phyloP scores from a whole-genome alignment of 1,140 invertebrate species.

The Carposina sasakii region DNA sequence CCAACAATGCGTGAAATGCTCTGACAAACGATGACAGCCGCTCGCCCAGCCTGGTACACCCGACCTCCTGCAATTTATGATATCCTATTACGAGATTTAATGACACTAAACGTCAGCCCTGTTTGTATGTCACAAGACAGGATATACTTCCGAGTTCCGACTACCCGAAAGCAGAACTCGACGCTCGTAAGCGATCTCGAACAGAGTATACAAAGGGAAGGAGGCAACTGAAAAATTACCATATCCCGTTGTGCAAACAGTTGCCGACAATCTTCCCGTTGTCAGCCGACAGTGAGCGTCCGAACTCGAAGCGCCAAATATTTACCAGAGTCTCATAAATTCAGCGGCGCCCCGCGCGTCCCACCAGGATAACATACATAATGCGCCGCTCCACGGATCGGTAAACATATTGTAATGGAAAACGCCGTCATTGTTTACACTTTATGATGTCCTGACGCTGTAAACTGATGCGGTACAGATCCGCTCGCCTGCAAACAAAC shows the following conservation, averaged over 20 bases:
- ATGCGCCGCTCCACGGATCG: conserved; percentile 65
- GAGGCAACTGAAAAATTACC: conserved; percentile 48
- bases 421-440: conserved; percentile 69
- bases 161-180: conserved; percentile 24
- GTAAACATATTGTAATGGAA: conserved; percentile 73
- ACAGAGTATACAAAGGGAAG: conserved; percentile 34
- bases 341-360: conserved; percentile 50
- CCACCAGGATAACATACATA: conserved; percentile 69
- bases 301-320: conserved; percentile 63
- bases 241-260: conserved; percentile 58
- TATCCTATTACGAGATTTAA: conserved; percentile 71
- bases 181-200: conserved; percentile 28
- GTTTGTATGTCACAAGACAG: conserved; percentile 27
- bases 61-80: conserved; percentile 66
- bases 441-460: conserved; percentile 65
- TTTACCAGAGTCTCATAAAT: conserved; percentile 69
- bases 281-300: conserved; percentile 55
- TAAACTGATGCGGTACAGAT: conserved; percentile 53
- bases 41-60: conserved; percentile 44
- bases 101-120: conserved; percentile 48
- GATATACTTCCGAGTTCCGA: conserved; percentile 29
- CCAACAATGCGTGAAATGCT: conserved; percentile 69
- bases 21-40: conserved; percentile 69
- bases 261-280: conserved; percentile 61
- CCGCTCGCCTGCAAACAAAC: conserved; percentile 27